Base-by-base conservation (phyloP, 2,888 invertebrate species). In the Latheticus oryzae region DNA sequence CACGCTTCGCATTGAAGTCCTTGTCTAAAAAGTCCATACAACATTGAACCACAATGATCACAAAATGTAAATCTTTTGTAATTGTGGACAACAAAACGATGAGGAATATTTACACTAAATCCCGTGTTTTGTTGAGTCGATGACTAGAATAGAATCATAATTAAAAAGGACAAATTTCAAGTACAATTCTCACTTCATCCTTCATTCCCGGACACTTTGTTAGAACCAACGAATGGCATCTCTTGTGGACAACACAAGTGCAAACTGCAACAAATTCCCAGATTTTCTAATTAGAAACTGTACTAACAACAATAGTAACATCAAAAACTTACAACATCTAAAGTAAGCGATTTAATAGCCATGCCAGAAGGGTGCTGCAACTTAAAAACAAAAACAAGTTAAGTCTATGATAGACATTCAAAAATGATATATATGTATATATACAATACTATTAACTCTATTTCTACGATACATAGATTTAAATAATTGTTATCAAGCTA, bases 141-240 rank as follows among this genome's bases (percentile, higher is more conserved):
- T n/a, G n/a, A 74, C 80, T 83, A 52, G 24, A 65, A 64, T n/a
- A n/a, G n/a, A n/a, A n/a, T n/a, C n/a, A n/a, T n/a, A n/a, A n/a
- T n/a, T n/a, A n/a, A n/a, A n/a, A n/a, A n/a, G n/a, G n/a, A n/a
- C n/a, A n/a, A n/a, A n/a, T n/a, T n/a, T n/a, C n/a, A 5, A 42
- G 3, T 15, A 1, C 1, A 15, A 8, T 9, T 19, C 2, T 12
- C 76, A 85, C 91, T 85, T 90, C 91, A 76, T 94, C 93, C 80
- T 93, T 95, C 88, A 95, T 95, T 65, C 97, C 98, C 51, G 98
- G 98, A 82, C 99, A 99, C 84, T 96, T 97, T 75, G 97, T 98
- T 72, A 99, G 94, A 66, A 99, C 96, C 63, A 91, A 90, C 72
- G 90, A 89, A 81, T 99, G 98, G 79, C 99, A 99, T 76, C 97